phyloP scores from a whole-genome alignment of 2,113 vertebrate species.

The Bungarus multicinctus region DNA sequence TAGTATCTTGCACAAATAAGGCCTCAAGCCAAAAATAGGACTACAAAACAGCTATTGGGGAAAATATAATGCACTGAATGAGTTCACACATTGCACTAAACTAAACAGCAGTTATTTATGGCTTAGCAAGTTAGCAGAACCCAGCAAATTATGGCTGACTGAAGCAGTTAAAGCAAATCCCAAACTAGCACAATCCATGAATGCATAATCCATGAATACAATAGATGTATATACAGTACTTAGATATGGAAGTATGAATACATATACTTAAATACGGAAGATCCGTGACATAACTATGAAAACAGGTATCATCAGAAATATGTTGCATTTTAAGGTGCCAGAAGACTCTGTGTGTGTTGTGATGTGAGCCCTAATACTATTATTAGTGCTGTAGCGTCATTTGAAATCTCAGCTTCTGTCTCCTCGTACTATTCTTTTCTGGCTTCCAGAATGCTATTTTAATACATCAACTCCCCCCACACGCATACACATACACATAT shows the following conservation, averaged over 20 bases:
- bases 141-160: background rate
- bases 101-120: background rate
- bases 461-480: background rate
- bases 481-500: background rate
- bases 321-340: background rate
- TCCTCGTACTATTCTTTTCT: background rate
- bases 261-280: background rate
- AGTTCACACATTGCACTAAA: background rate
- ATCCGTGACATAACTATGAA: background rate
- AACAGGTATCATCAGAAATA: background rate
- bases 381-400: background rate
- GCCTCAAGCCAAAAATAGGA: background rate
- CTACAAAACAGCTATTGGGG: background rate
- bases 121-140: background rate
- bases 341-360: background rate
- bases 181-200: background rate
- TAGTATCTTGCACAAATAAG: background rate
- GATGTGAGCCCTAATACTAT: background rate
- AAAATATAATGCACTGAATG: background rate
- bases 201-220: background rate
- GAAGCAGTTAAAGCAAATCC: background rate
- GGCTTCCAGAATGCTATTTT: background rate
- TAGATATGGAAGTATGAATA: background rate
- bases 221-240: background rate
- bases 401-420: background rate